Base-by-base conservation (phyloP, 2,797 vertebrate genomes). In the Philypnodon macrostomus region DNA sequence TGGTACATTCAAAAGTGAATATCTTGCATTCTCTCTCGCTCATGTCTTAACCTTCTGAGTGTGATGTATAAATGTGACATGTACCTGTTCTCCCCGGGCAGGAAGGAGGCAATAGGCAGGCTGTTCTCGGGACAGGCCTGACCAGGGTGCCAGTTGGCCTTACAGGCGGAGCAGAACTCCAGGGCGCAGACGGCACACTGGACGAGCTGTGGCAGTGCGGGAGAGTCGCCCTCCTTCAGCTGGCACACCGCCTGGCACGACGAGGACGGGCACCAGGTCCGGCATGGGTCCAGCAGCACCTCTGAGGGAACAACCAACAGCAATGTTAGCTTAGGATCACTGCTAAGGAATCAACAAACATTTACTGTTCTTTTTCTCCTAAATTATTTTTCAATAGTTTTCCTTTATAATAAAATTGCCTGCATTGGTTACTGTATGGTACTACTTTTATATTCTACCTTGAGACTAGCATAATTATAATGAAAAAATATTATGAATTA, bases 241-340 rank as follows among this genome's bases (percentile, higher is more conserved):
- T 97, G 96, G 83, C 96, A 98, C 74, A 97, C 96, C 0, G 96
- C 95, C 79, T 98, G 96, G 85, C 96, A 98, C 57, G 92, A 89
- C 5, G 96, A 95, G 1, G 92, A 95, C 0, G 96, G 96, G 87
- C 96, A 99, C 96, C 96, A 99, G 0, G 95, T 98, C 82, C 95
- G 92, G 78, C 95, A 97, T 0, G 96, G 96, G 84, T 98, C 96
- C 86, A 99, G 79, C 70, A 98, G 92, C 59, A 99, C 94, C 90
- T 99, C 96, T 98, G 37, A 46, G 1, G 33, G 62, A 48, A 58
- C 29, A 46, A 60, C 0, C 18, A 56, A 26, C 0, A 9, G 12
- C 48, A 13, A 29, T 0, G 15, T 63, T 24, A 27, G 19, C 35
- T 66, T 9, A 31, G 23, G 7, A 8, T 19, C 13, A 11, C 14